Evolutionary conservation across 2,113 vertebrate species (phyloP), one percentile per base, ranked within the genome.

Genomic region (Pheucticus melanocephalus): DNA sequence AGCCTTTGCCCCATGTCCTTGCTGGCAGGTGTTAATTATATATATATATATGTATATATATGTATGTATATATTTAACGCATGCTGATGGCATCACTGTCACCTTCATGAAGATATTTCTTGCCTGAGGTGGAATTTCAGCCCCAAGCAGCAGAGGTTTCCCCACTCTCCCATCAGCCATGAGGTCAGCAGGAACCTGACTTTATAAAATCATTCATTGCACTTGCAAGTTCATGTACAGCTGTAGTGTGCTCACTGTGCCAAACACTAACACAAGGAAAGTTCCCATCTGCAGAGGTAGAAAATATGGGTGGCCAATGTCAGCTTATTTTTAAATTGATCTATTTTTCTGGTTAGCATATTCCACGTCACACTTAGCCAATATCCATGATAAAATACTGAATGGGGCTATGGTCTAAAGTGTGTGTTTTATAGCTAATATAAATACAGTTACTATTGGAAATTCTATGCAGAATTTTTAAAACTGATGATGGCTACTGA

Each of bases 51-150:
- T 51, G 15, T 24, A 7, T 7, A 24, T 28, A 21, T 47, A 25
- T 48, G 7, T 54, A 31, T 53, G 1, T 54, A 31, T 54, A 20
- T 54, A 54, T 54, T 21, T 13, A 54, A 0, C 31, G 47, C 15
- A 12, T 5, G 23, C 23, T 31, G 35, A 19, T 1, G 3, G 28
- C 20, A 31, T 33, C 3, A 0, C 10, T 53, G 30, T 12, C 24
- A 6, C 48, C 61, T 75, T 73, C 30, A 12, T 8, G 44, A 50
- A 15, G 22, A 1, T 17, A 13, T 76, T 59, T 82, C 51, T n/a
- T 69, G 68, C 15, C 28, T 79, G 27, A 75, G 27, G 4, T 44
- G 37, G 27, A 23, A 85, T 73, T 91, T 88, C 50, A 69, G 31
- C 27, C 7, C 40, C 37, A 27, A 44, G 47, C 17, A 64, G 31